phyloP scores from a whole-genome alignment of 2,888 invertebrate genomes.

The Stenichneumon culpator region DNA sequence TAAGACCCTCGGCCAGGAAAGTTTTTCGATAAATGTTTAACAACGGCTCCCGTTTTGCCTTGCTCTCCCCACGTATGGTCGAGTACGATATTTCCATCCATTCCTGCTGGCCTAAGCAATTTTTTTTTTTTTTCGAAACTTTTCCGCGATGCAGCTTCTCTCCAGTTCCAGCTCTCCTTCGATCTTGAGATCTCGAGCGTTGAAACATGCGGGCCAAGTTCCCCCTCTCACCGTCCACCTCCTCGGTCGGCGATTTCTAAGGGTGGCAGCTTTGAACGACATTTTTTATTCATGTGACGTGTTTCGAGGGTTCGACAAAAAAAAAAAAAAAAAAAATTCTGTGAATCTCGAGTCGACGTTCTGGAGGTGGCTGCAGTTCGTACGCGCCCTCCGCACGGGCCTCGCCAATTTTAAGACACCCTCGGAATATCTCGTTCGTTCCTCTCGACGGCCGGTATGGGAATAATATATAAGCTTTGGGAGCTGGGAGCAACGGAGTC shows the following conservation, averaged over 20 bases:
- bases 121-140: background rate
- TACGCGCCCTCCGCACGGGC: constrained; percentile 15
- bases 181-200: constrained; percentile 22
- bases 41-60: background rate
- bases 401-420: constrained; percentile 64
- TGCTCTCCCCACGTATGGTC: background rate
- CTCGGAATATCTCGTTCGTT: constrained; percentile 30
- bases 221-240: constrained; percentile 1
- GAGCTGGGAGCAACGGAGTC: constrained; percentile 12
- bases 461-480: constrained; percentile 55
- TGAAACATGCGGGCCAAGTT: constrained; percentile 6
- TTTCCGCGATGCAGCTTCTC: constrained; percentile 33
- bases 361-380: constrained; percentile 14
- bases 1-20: background rate
- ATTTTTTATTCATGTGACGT: constrained; percentile 85
- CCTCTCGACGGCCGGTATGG: background rate
- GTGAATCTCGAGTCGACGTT: constrained; percentile 75
- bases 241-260: constrained; percentile 71
- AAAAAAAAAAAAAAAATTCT: constrained; percentile 79
- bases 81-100: constrained; percentile 1
- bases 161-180: background rate
- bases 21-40: background rate
- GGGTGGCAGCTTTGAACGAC: constrained; percentile 83
- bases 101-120: constrained; percentile 12
- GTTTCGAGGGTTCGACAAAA: constrained; percentile 80